A percentile compares a stretch with the other conserved stretches of the same genome.
Evolutionary conservation across 2,113 vertebrate species (phyloP).

Genomic region (Brachyhypopomus occidentalis): DNA sequence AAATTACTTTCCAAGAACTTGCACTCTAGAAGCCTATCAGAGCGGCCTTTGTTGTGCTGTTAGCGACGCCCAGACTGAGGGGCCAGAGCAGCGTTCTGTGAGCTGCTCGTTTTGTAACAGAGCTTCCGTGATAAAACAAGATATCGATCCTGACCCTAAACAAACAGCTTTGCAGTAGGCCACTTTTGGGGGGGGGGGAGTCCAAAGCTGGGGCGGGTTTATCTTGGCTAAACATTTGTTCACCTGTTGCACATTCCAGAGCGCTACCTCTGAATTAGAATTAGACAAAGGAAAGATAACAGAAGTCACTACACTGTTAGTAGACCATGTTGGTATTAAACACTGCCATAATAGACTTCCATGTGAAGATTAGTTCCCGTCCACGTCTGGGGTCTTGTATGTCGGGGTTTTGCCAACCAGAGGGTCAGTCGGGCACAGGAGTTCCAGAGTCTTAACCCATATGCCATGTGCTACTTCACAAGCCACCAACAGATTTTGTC

Average conservation of each 20-base stretch:
- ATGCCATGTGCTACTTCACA: slow-evolving; percentile 10
- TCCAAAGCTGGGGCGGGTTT: neutral
- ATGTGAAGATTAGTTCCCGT: neutral
- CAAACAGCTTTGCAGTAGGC: neutral
- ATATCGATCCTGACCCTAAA: neutral
- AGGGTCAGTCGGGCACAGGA: neutral
- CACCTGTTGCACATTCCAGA: slow-evolving; percentile 26
- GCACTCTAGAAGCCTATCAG: neutral
- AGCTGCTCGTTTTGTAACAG: slow-evolving; percentile 52
- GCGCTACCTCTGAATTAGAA: neutral
- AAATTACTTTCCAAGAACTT: neutral
- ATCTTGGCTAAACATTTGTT: slow-evolving; percentile 23
- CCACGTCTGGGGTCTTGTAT: neutral
- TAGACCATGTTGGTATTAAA: neutral
- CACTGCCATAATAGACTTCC: neutral
- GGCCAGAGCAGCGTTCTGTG: no score
- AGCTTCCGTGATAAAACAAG: slow-evolving; percentile 34
- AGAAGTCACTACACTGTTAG: neutral
- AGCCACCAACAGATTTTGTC: neutral
- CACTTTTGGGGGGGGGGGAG: neutral
- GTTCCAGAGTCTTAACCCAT: slow-evolving; percentile 38
- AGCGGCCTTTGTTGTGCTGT: neutral
- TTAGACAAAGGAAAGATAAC: slow-evolving; percentile 17
- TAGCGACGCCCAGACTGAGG: neutral
- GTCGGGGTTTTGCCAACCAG: neutral